Base-by-base conservation (phyloP, 2,113 vertebrate species). In the Dendrocopos noguchii region DNA sequence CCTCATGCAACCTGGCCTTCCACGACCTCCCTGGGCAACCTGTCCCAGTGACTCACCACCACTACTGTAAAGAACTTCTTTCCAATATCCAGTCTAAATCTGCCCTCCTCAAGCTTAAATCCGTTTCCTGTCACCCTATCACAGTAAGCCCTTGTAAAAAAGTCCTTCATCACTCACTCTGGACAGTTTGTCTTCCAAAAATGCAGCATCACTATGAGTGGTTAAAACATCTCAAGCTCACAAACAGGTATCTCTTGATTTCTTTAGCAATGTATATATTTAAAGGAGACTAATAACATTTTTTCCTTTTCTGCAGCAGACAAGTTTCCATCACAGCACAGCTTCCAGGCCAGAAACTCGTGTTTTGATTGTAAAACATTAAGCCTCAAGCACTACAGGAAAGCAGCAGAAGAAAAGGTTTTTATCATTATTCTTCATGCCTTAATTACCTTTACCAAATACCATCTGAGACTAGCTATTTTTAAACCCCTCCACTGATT, bases 381-480 rank as follows among this genome's bases (percentile, higher is more conserved):
- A 66, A 94, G 78, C 80, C 82, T 90, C 68, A 94, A 97, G 90
- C 86, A 91, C 83, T 93, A 91, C 74, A 93, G 91, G 63, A 96
- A 56, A 77, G 57, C n/a, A 91, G 86, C 59, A 90, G 80, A 95
- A 92, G 75, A 94, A 95, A 96, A 88, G 73, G 79, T 18, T 95
- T 96, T 96, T 74, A 95, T 95, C 95, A 96, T 96, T 97, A 92
- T 78, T 97, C 95, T 97, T 97, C 93, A 97, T 46, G 61, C 81
- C 85, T 97, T 98, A 97, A 97, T 97, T 97, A 98, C 95, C 88
- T 97, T 95, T 97, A 89, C 87, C 90, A 80, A 92, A 95, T 73
- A 96, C 94, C 96, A 97, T 94, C 95, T 94, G 96, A 97, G 95
- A 96, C 87, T 31, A 91, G 88, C 95, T 97, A 97, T 98, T 98